Evolutionary conservation across 2,797 vertebrate species (phyloP).

Genomic region (Microtus agrestis): DNA sequence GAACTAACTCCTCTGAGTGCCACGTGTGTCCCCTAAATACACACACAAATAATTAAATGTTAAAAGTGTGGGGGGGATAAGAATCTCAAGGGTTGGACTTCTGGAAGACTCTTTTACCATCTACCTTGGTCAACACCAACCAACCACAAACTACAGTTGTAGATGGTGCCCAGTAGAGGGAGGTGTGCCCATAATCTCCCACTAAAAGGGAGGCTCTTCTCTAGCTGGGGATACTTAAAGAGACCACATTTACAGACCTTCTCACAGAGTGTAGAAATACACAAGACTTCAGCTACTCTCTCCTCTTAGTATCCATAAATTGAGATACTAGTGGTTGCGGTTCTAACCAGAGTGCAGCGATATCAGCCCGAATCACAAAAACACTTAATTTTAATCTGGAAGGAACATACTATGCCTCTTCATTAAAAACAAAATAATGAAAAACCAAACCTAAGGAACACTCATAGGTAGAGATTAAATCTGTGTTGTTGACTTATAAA

Average conservation of each 20-base stretch:
- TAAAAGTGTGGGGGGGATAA: not conserved
- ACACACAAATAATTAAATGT: not conserved
- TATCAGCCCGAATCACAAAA: not conserved
- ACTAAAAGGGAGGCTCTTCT: not conserved
- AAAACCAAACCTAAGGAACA: not conserved
- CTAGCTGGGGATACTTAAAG: not conserved
- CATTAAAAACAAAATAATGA: not conserved
- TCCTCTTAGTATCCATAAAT: slow-evolving; percentile 7
- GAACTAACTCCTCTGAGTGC: not conserved
- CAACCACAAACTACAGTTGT: slow-evolving; percentile 21
- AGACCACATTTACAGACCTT: slow-evolving; percentile 23
- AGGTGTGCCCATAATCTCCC: slow-evolving; percentile 46
- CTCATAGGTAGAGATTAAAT: not conserved
- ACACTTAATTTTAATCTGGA: slow-evolving; percentile 22
- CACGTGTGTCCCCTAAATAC: not conserved
- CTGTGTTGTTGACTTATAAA: not conserved
- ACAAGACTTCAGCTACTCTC: not conserved
- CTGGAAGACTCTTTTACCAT: not conserved
- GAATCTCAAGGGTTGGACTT: not conserved
- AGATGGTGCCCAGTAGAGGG: slow-evolving; percentile 72
- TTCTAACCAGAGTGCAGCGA: not conserved
- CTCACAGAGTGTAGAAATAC: not conserved
- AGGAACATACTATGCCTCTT: not conserved
- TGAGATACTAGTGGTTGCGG: not conserved
- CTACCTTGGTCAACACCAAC: not conserved